Conservation (phyloP, 1,140 invertebrate genomes). For the Orchesella cincta region DNA sequence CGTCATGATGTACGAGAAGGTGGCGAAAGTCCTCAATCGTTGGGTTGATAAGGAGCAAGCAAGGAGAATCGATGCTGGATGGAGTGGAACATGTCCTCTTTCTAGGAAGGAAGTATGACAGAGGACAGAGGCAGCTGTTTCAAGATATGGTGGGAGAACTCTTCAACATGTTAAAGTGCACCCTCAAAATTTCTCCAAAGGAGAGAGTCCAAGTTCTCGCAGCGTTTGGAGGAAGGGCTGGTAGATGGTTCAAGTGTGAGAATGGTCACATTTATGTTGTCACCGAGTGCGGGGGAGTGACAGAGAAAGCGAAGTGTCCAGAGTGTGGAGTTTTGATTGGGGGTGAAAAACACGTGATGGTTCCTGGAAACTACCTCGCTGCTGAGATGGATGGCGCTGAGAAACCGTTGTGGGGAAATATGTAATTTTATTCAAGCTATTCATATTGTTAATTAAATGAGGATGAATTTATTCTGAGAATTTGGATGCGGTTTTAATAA, state of each 20-base stretch:
- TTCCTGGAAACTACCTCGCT: background rate
- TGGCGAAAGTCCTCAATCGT: background rate
- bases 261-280: constrained; percentile 62
- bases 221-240: constrained; percentile 45
- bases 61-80: background rate
- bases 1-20: background rate
- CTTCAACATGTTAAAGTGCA: no score
- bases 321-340: background rate
- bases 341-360: background rate
- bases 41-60: background rate
- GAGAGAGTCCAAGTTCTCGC: background rate
- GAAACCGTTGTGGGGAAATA: no score
- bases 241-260: constrained; percentile 62
- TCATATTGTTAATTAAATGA: no score
- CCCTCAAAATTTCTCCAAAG: no score
- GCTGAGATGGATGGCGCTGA: background rate
- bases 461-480: no score
- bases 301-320: constrained; percentile 41
- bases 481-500: no score
- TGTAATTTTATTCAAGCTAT: no score
- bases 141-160: no score
- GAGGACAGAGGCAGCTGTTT: no score
- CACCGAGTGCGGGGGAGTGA: constrained; percentile 61
- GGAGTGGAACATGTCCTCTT: background rate
- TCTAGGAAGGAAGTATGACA: no score